Conservation (phyloP, 1,140 invertebrate species). For the Harpegnathos saltator region DNA sequence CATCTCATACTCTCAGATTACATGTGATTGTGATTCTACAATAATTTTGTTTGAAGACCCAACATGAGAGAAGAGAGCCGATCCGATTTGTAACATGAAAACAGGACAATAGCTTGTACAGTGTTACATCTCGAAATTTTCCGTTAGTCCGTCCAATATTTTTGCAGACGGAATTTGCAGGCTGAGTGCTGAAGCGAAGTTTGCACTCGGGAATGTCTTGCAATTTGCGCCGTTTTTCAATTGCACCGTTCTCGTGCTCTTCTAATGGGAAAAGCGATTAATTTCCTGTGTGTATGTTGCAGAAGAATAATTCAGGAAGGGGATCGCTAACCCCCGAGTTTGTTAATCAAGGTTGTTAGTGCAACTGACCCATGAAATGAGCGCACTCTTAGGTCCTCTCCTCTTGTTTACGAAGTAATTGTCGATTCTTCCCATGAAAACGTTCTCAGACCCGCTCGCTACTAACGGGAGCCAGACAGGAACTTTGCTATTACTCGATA, state of each 20-base stretch:
- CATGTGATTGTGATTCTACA: too few relatives aligned
- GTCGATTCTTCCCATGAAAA: background rate
- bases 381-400: background rate
- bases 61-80: too few relatives aligned
- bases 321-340: background rate
- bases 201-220: too few relatives aligned
- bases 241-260: background rate
- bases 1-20: too few relatives aligned
- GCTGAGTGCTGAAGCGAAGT: too few relatives aligned
- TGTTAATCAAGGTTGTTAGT: constrained; percentile 2
- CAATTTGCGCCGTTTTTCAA: constrained; percentile 3
- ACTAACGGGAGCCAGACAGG: background rate
- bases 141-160: too few relatives aligned
- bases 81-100: too few relatives aligned
- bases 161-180: too few relatives aligned
- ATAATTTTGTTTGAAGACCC: too few relatives aligned
- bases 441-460: background rate
- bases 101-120: too few relatives aligned
- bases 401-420: constrained; percentile 5
- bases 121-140: too few relatives aligned
- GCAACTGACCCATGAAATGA: constrained; percentile 18
- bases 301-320: background rate
- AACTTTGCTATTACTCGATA: background rate
- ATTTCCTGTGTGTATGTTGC: background rate
- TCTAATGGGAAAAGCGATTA: constrained; percentile 8